Evolutionary conservation across 2,113 vertebrate genomes (phyloP), one percentile per base, ranked within the genome.

Genomic region (Tiliqua scincoides): DNA sequence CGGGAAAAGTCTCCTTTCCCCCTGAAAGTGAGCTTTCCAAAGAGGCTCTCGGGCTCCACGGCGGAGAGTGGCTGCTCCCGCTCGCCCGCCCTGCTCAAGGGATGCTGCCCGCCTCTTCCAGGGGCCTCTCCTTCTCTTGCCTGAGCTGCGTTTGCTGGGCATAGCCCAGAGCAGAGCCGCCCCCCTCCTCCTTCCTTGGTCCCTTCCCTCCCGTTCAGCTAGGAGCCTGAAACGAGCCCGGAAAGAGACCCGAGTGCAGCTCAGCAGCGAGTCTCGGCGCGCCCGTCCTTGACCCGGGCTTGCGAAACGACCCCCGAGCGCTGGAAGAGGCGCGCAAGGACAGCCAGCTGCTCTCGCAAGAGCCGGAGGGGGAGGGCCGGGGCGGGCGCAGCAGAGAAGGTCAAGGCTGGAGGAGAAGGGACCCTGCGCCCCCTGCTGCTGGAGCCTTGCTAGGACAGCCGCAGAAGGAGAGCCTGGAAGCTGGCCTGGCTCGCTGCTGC

Each of bases 401-500:
- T 83, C 84, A 73, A 85, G 88, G 71, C 74, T 84, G 40, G 88
- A 94, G 92, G 85, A 91, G 89, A 92, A 94, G 94, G 73, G 93
- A 92, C 70, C 59, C 86, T 88, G 91, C 95, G 93, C 94, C 95
- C 93, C 87, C 93, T 94, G 82, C 91, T 91, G 91, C 84, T 80
- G 67, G 37, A 74, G 68, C 71, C 40, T 30, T 6, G 81, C 35
- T 9, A 32, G 37, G 79, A 83, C 43, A 48, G n/a, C 43, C 43
- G 43, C 43, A 48, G 43, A 48, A 48, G 43, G 43, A 48, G 43
- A 48, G 43, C 89, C 91, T n/a, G n/a, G n/a, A n/a, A n/a, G n/a
- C n/a, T n/a, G n/a, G n/a, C n/a, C n/a, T n/a, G n/a, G n/a, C n/a
- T n/a, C n/a, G n/a, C n/a, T n/a, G n/a, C n/a, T n/a, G n/a, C n/a